Base-by-base conservation (phyloP, 1,140 invertebrate species). In the Drosophila aff. region DNA sequence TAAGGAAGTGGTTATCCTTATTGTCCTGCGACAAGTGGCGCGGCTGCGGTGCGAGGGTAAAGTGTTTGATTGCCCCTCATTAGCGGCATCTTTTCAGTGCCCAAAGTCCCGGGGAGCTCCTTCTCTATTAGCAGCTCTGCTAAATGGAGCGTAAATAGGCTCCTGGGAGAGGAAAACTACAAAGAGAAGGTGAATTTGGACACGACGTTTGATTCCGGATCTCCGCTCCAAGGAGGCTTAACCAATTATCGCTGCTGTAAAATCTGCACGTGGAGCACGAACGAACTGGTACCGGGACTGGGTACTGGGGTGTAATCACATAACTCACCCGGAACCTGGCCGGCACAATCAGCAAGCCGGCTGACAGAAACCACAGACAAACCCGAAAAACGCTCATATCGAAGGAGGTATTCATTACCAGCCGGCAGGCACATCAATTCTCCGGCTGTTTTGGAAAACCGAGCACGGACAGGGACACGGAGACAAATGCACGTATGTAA, bases 401-500 rank as follows among this genome's bases (percentile, higher is more conserved):
- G 68, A 73, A 78, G 66, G 49, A 68, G 66, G 81, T 89, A 89
- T 89, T 89, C 81, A 89, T 87, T 87, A 87, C 84, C 77, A 65
- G 62, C 50, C 79, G 73, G 79, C 68, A 76, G 43, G 84, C 64
- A 57, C 81, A 89, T 89, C 81, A 89, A 89, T 89, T 81, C 69
- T 69, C 69, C 46, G 81, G 73, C 69, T 84, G 77, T 60, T 74
- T 87, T 65, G 58, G 71, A 71, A 76, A 69, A 63, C 65, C 47
- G 58, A 61, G 50, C 69, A 83, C 81, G 67, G 59, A 53, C 52
- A 26, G 53, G 23, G 53, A 55, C 52, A 55, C 7, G 53, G 58
- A 78, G 81, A 89, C 78, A 87, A 89, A 87, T 89, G 85, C 75
- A 79, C 74, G 82, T 79, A 90, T 89, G 84, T 75, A 87, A 84